Evolutionary conservation across 2,797 vertebrate genomes (phyloP).

Genomic region (Petrocephalus sullivani): DNA sequence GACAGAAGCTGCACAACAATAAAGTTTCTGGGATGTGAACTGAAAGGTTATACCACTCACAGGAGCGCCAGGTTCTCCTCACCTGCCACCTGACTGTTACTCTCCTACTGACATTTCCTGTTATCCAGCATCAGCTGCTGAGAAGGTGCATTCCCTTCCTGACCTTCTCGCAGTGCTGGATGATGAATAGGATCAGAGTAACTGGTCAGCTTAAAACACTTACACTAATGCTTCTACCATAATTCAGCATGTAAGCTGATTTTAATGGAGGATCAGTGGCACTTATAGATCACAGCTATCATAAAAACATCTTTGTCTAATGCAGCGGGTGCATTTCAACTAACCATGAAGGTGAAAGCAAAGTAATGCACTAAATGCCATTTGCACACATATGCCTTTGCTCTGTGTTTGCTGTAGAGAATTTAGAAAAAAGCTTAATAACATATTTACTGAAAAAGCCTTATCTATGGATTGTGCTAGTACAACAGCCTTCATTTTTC

Average conservation of each 20-base stretch:
- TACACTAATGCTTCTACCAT: neutral
- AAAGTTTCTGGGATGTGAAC: neutral
- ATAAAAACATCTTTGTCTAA: conserved; percentile 3
- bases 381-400: neutral
- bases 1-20: neutral
- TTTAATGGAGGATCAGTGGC: neutral
- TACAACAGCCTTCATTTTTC: neutral
- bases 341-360: neutral
- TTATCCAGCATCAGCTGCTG: neutral
- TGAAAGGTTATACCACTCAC: neutral
- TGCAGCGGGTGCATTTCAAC: neutral
- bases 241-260: neutral
- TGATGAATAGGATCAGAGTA: neutral
- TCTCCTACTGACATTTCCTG: neutral
- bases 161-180: neutral
- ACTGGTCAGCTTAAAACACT: neutral
- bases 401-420: neutral
- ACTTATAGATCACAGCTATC: neutral
- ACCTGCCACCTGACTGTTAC: neutral
- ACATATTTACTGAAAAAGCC: neutral
- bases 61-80: neutral
- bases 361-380: neutral
- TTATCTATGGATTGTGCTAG: neutral
- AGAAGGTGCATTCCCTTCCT: neutral
- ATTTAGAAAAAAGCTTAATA: neutral